These are phyloP conservation scores for Cheilosia urbana DNA, from an alignment of 2,888 invertebrate genomes.

Conservation along the genomic window DNA sequence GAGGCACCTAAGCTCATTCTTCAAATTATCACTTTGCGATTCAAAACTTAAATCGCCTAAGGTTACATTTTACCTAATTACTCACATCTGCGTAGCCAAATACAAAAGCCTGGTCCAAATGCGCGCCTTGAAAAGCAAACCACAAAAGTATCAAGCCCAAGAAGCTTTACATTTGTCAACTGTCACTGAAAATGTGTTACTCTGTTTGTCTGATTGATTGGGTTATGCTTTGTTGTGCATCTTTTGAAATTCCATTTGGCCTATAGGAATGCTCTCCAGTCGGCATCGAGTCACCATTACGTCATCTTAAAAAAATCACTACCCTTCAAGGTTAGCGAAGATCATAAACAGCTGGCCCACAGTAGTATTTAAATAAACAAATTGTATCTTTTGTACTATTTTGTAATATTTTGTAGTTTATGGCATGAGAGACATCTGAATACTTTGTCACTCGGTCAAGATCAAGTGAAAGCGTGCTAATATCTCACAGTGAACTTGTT, in stretches of 20 bases:
- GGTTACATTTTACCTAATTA: slow-evolving; percentile 32
- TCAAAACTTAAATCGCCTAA: neutral
- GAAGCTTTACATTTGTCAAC: slow-evolving; percentile 59
- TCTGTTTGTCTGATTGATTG: slow-evolving; percentile 49
- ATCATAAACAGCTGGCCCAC: slow-evolving; percentile 31
- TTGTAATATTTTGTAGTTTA: slow-evolving; percentile 13
- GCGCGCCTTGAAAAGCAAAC: slow-evolving; percentile 40
- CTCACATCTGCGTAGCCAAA: slow-evolving; percentile 20
- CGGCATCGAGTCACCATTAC: neutral
- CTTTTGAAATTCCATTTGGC: slow-evolving; percentile 48
- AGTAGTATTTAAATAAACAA: slow-evolving; percentile 14
- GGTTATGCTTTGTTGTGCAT: slow-evolving; percentile 32
- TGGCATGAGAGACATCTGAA: slow-evolving; percentile 6
- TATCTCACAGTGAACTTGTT: slow-evolving; percentile 43
- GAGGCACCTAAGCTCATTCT: slow-evolving; percentile 23
- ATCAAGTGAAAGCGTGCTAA: slow-evolving; percentile 66
- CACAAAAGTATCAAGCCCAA: slow-evolving; percentile 27
- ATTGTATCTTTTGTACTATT: slow-evolving; percentile 28
- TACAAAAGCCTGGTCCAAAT: slow-evolving; percentile 28
- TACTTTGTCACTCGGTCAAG: slow-evolving; percentile 68
- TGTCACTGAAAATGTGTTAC: slow-evolving; percentile 42
- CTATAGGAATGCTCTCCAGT: slow-evolving; percentile 8
- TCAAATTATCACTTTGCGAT: neutral
- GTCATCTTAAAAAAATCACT: slow-evolving; percentile 61
- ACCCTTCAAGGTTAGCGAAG: slow-evolving; percentile 63